A percentile compares a stretch with the other conserved stretches of the same genome.
These are phyloP conservation scores for Trichacis sp. DNA, from an alignment of 2,888 invertebrate genomes.

Conservation along the genomic window DNA sequence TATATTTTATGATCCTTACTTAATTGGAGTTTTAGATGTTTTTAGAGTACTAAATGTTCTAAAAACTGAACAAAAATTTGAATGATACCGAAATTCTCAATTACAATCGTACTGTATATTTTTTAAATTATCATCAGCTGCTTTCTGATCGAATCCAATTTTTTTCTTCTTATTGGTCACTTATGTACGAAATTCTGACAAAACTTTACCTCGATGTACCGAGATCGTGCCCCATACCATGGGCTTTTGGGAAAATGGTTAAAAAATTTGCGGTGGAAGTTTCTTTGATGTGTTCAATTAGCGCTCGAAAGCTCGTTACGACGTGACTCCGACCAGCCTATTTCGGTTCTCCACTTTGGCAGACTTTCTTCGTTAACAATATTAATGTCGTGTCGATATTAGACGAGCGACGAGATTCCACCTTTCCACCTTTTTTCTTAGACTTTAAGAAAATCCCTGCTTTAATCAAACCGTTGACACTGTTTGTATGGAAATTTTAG, in stretches of 20 bases:
- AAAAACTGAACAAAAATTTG: too few relatives aligned
- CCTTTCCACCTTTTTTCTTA: not conserved
- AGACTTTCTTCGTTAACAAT: not conserved
- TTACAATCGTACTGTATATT: too few relatives aligned
- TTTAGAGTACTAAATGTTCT: too few relatives aligned
- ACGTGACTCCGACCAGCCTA: not conserved
- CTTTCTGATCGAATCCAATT: too few relatives aligned
- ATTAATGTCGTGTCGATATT: slow-evolving; percentile 1
- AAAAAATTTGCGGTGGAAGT: slow-evolving; percentile 20
- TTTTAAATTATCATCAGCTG: too few relatives aligned
- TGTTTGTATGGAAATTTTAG: not conserved
- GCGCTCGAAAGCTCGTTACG: slow-evolving; percentile 5
- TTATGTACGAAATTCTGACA: too few relatives aligned
- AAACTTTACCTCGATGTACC: too few relatives aligned
- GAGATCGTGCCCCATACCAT: slow-evolving; percentile 8
- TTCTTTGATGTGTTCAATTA: slow-evolving; percentile 25
- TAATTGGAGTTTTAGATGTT: too few relatives aligned
- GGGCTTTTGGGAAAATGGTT: not conserved
- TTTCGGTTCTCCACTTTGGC: not conserved
- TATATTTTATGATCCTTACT: too few relatives aligned
- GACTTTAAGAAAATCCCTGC: not conserved
- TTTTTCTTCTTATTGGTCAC: too few relatives aligned
- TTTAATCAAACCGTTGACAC: not conserved
- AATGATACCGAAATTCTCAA: too few relatives aligned
- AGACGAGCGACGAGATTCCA: not conserved